Evolutionary conservation across 2,888 invertebrate species (phyloP), one percentile per base, ranked within the genome.

Genomic region (Andrena flavipes): DNA sequence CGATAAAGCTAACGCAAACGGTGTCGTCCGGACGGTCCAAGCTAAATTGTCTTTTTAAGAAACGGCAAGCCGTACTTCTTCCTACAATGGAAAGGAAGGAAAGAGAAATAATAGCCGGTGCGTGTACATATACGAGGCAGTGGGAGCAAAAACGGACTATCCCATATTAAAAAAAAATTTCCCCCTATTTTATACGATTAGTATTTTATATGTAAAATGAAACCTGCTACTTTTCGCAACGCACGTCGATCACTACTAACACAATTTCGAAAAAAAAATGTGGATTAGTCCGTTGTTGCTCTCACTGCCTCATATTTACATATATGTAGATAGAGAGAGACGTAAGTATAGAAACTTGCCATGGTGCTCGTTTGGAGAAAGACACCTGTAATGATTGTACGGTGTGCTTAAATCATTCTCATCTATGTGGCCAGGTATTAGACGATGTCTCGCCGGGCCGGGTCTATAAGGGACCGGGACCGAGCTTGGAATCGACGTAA

Each of bases 321-420:
- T 29, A 29, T 3, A 29, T 6, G 30, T 30, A 30, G 30, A 8
- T 2, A 30, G 5, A 49, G 29, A 29, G 13, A 10, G 48, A 20
- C 42, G 42, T 2, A 54, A 29, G 20, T 6, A 20, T 0, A 10
- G 26, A 29, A 26, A 76, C 88, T 89, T 82, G 91, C 93, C 92
- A 54, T 90, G 84, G 85, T 95, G 95, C 88, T 96, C 95, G 84
- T 96, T 96, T 7, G 96, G 96, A 89, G 96, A 96, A 29, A 96
- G 94, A 91, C 96, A 97, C 92, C 96, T 96, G 94, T 97, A 97
- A 87, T 97, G 96, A 91, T 96, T 96, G 93, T 97, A 97, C 2
- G 97, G 96, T 0, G 96, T 96, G 92, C 97, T 96, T 64, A 96
- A 94, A 90, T 97, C 97, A 88, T 95, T 95, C 87, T 95, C 95